Base-by-base conservation (phyloP, 2,888 invertebrate genomes). In the Coelogynopora nodosa region DNA sequence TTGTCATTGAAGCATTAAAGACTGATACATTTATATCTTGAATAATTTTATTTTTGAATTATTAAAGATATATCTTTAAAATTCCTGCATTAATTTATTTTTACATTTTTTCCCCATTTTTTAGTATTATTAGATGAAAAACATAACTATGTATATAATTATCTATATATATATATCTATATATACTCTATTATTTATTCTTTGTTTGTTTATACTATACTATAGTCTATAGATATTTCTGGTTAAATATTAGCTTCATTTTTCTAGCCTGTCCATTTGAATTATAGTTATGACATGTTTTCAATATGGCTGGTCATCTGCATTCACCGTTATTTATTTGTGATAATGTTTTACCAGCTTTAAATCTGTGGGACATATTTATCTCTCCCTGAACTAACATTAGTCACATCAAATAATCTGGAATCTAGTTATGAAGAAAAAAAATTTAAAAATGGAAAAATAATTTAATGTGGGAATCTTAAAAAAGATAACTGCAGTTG, bases 51-150 rank as follows among this genome's bases (percentile, higher is more conserved):
- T n/a, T n/a, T n/a, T n/a, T n/a, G n/a, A n/a, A n/a, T n/a, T n/a
- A n/a, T n/a, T n/a, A n/a, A n/a, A n/a, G n/a, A n/a, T n/a, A n/a
- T n/a, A n/a, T 26, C 74, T 74, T 26, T 2, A 74, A 74, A 2
- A 74, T 74, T 74, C 74, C 74, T 26, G 74, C 74, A 23, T 74
- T 74, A 74, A 74, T n/a, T 74, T 74, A 74, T 74, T 74, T 74
- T n/a, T n/a, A n/a, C n/a, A n/a, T n/a, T n/a, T n/a, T 74, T 74
- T 5, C 2, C 23, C 23, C 23, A n/a, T 74, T 74, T 13, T 74
- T 5, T 2, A 74, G 23, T 49, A 5, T 49, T 10, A 10, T 49
- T 49, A 10, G 18, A 49, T 49, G 5, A 49, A 10, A 10, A 10
- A 10, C 18, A 49, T 10, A 5, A 18, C 18, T 49, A 49, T 49